These are phyloP conservation scores for Pollenia amentaria DNA, from an alignment of 2,888 invertebrate species.

Conservation along the genomic window DNA sequence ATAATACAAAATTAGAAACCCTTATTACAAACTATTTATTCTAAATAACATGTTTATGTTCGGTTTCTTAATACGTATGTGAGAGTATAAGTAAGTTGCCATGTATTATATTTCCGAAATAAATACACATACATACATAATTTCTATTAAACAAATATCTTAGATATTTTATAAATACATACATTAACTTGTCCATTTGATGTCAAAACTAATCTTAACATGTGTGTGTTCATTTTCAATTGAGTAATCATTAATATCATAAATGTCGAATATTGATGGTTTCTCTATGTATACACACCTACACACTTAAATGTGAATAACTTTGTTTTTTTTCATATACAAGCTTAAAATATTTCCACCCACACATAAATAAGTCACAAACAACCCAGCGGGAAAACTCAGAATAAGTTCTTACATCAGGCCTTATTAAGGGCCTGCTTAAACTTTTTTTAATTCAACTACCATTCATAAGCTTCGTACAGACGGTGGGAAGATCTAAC, in stretches of 20 bases:
- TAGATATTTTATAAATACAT: constrained; percentile 47
- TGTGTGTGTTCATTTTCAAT: constrained; percentile 65
- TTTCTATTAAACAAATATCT: neutral
- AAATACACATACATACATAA: neutral
- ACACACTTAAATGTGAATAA: neutral
- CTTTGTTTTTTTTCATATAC: too few relatives aligned
- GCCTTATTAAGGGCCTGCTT: too few relatives aligned
- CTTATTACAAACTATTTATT: neutral
- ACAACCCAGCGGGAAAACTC: too few relatives aligned
- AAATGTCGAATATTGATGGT: constrained; percentile 63
- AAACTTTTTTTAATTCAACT: too few relatives aligned
- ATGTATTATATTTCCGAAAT: neutral
- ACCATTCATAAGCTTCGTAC: too few relatives aligned
- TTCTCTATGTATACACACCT: constrained; percentile 15
- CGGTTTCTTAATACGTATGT: neutral
- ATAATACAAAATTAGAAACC: too few relatives aligned
- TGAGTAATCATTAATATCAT: constrained; percentile 72
- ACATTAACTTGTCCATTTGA: constrained; percentile 63
- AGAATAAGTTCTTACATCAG: too few relatives aligned
- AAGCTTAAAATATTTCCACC: neutral
- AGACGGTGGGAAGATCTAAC: too few relatives aligned
- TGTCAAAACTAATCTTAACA: constrained; percentile 71
- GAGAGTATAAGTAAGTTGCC: neutral
- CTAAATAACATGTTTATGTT: neutral
- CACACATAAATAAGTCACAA: too few relatives aligned